phyloP scores from a whole-genome alignment of 1,140 invertebrate species.

The Heterodera schachtii region DNA sequence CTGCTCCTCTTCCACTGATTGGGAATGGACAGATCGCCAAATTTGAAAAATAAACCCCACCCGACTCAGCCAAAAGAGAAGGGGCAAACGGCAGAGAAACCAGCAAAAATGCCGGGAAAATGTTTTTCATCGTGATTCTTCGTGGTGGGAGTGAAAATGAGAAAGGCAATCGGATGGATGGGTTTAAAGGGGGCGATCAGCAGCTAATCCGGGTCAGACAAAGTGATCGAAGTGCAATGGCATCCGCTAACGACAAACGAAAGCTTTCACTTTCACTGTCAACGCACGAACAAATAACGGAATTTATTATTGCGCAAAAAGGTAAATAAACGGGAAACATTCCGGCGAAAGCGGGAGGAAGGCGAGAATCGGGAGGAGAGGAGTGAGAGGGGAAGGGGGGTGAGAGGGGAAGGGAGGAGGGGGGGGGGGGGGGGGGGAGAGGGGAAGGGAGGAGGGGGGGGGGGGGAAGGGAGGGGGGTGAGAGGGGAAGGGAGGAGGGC shows the following conservation, averaged over 20 bases:
- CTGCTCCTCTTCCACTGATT: constrained; percentile 39
- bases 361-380: too few species aligned
- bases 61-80: constrained; percentile 8
- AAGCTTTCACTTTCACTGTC: constrained; percentile 21
- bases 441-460: neutral
- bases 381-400: too few species aligned
- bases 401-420: neutral
- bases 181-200: constrained; percentile 2
- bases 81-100: constrained; percentile 6
- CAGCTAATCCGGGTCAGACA: constrained; percentile 2
- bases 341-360: neutral
- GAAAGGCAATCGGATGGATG: neutral
- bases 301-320: neutral
- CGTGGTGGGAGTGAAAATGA: neutral
- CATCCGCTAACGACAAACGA: constrained; percentile 3
- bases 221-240: constrained; percentile 22
- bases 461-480: neutral
- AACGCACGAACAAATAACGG: neutral
- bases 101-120: neutral
- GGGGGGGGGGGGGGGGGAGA: neutral
- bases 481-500: neutral
- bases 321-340: neutral
- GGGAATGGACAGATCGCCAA: neutral
- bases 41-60: constrained; percentile 7
- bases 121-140: neutral